A percentile compares a stretch with the other conserved stretches of the same genome.
These are phyloP conservation scores for Madoqua kirkii DNA, from an alignment of 2,113 vertebrate genomes.

Conservation along the genomic window DNA sequence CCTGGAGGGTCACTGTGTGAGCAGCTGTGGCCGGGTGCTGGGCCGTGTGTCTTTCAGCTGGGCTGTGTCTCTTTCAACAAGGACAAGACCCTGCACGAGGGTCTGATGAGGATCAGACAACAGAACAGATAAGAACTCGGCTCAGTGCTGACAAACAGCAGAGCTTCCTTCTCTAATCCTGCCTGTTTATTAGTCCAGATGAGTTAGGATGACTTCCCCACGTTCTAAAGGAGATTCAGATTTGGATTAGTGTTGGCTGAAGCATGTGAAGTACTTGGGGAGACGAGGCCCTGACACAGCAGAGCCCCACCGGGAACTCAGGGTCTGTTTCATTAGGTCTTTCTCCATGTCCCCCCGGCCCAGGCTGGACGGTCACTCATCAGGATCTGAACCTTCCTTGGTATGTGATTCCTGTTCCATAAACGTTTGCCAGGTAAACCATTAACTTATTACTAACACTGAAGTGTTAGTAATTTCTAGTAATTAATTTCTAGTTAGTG, in stretches of 20 bases:
- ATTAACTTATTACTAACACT: background rate
- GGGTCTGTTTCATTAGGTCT: background rate
- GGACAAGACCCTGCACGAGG: background rate
- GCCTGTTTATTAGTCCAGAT: background rate
- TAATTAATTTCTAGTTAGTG: background rate
- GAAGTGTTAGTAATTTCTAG: background rate
- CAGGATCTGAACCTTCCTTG: background rate
- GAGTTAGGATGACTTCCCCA: background rate
- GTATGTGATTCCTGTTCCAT: background rate
- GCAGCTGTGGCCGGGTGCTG: background rate
- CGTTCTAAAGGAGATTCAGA: background rate
- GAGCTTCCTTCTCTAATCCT: background rate
- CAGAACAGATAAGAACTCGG: background rate
- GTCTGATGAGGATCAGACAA: background rate
- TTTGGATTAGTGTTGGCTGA: background rate
- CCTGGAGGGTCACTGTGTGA: background rate
- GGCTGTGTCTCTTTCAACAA: background rate
- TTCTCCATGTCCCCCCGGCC: background rate
- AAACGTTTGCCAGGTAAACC: background rate
- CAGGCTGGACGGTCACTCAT: rapidly evolving
- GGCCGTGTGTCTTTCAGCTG: background rate
- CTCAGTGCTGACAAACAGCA: background rate
- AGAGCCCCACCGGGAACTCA: background rate
- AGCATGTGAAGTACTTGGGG: background rate
- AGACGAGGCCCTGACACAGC: background rate